Base-by-base conservation (phyloP, 1,140 invertebrate genomes). In the Panagrolaimus sp. region DNA sequence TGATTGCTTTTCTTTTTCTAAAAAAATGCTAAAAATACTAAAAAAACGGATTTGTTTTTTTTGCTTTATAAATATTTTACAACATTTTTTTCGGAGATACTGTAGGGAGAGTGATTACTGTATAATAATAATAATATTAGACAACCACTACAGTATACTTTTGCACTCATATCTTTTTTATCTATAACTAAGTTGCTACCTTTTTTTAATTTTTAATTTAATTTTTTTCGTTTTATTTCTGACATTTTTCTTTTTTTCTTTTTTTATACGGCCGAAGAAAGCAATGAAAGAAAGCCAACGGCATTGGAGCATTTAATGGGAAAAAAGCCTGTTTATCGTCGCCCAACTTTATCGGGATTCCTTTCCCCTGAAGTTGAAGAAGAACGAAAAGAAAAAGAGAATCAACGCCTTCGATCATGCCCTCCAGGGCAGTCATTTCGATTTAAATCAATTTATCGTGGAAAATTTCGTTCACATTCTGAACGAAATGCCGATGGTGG, bases 351-450 rank as follows among this genome's bases (percentile, higher is more conserved):
- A 10, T 63, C 63, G 21, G 43, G 74, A 43, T 70, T 75, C 38
- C 32, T 70, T 12, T 52, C 78, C 14, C 46, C 78, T 44, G 38
- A 24, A 21, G 48, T 63, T 21, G 21, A 74, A 71, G 38, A 71
- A 21, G 52, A 58, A 58, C 14, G 21, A 28, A 58, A 58, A 28
- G 52, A 58, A 43, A 67, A 68, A n/a, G 17, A 70, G 6, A 66
- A n/a, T 43, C 38, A 43, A 32, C 24, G 21, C 47, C 14, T 46
- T 12, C 63, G 28, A 43, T 52, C 17, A 15, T 62, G 67, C 26
- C 46, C 76, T 8, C 65, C 63, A 32, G 71, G 76, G 24, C 76
- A 78, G 43, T 75, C 65, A 15, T 77, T 77, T 43, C 71, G 74
- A 0, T 68, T 75, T 26, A 75, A 58, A 28, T 58, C 52, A 21